These are phyloP conservation scores for Thripadectes ignobilis DNA, from an alignment of 2,797 vertebrate species.

Conservation along the genomic window DNA sequence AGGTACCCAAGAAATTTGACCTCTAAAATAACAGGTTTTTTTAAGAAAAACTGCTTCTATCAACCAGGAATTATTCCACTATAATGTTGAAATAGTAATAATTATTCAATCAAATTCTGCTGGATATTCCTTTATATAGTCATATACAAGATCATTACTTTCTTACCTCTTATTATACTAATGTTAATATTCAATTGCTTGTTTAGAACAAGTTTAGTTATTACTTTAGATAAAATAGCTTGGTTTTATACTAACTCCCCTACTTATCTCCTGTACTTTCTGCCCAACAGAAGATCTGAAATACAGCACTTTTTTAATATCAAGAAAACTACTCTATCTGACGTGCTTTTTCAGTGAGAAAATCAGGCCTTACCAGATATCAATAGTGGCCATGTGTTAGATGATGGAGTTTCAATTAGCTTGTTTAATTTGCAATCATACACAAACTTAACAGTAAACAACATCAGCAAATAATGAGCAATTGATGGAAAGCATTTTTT, in stretches of 20 bases:
- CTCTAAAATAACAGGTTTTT: background rate
- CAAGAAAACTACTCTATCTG: background rate
- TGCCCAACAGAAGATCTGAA: background rate
- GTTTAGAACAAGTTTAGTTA: background rate
- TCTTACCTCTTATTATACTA: background rate
- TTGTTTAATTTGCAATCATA: constrained; percentile 60
- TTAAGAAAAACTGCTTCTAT: background rate
- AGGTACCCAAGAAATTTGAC: background rate
- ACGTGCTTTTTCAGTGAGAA: background rate
- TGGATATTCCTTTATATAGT: background rate
- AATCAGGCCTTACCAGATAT: background rate
- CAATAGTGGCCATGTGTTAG: background rate
- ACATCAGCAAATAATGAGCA: constrained; percentile 43
- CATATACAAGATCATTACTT: background rate
- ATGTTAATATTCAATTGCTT: background rate
- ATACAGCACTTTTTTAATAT: background rate
- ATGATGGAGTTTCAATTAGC: background rate
- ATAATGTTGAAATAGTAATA: background rate
- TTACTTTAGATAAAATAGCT: background rate
- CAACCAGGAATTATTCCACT: background rate
- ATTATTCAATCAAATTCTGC: background rate
- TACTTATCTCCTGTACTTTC: background rate
- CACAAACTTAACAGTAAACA: constrained; percentile 58
- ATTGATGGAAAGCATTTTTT: constrained; percentile 62
- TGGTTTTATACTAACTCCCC: background rate